Conservation (phyloP, 2,797 vertebrate genomes). For the Rhinophrynus dorsalis region DNA sequence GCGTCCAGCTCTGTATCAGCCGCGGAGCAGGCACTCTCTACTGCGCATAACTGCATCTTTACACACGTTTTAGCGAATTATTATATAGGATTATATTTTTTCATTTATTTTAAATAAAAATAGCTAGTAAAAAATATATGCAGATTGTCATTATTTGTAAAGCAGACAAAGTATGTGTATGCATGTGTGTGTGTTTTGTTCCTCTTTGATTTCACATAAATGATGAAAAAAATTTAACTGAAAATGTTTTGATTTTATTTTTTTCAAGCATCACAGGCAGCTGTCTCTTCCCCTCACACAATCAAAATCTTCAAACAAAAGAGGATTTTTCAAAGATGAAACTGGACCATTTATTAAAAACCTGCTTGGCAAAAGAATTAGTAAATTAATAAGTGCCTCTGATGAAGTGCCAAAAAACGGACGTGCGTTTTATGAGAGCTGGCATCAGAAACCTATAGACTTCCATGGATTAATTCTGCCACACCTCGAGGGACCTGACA, state of each 20-base stretch:
- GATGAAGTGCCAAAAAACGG: constrained; percentile 70
- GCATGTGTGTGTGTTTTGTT: too few species aligned
- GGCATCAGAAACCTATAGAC: constrained; percentile 76
- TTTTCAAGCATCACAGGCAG: constrained; percentile 80
- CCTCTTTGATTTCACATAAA: too few species aligned
- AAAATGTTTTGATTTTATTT: neutral
- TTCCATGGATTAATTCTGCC: constrained; percentile 80
- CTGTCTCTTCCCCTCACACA: constrained; percentile 78
- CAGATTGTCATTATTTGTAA: too few species aligned
- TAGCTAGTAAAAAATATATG: too few species aligned
- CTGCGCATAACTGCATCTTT: too few species aligned
- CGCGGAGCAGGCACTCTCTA: too few species aligned
- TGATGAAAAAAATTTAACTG: too few species aligned
- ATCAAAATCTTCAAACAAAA: constrained; percentile 76
- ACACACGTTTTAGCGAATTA: too few species aligned
- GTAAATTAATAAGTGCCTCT: constrained; percentile 77
- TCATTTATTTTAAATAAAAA: too few species aligned
- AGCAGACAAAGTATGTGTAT: too few species aligned
- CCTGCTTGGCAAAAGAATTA: constrained; percentile 79
- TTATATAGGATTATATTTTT: too few species aligned
- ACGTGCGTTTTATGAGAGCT: constrained; percentile 78
- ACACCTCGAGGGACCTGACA: constrained; percentile 71
- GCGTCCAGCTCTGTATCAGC: too few species aligned
- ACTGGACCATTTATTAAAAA: constrained; percentile 85
- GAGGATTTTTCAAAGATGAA: constrained; percentile 86